Conservation (phyloP, 2,888 invertebrate genomes). For the Drosophila engyochracea region DNA sequence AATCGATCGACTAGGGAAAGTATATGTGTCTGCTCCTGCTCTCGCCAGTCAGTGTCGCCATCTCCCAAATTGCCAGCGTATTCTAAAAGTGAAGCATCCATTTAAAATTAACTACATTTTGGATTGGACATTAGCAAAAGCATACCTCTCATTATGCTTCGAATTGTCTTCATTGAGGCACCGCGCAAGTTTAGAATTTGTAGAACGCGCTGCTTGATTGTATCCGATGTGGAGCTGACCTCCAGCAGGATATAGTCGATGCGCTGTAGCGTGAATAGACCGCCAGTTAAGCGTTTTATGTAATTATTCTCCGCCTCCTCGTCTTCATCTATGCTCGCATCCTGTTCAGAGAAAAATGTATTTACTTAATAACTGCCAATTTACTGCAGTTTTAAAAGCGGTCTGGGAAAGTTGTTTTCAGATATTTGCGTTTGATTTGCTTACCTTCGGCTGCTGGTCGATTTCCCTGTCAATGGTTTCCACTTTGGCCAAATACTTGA, state of each 20-base stretch:
- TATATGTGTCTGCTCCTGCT: constrained; percentile 96
- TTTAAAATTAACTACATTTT: background rate
- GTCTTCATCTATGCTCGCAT: constrained; percentile 87
- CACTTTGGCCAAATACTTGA: constrained; percentile 98
- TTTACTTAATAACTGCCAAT: background rate
- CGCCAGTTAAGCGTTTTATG: constrained; percentile 94
- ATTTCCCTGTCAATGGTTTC: constrained; percentile 92
- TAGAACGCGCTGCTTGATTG: constrained; percentile 93
- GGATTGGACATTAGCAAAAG: background rate
- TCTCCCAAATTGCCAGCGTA: constrained; percentile 98
- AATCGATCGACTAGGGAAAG: constrained; percentile 97
- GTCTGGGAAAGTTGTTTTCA: background rate
- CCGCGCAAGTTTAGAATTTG: constrained; percentile 95
- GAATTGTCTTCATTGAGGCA: constrained; percentile 96
- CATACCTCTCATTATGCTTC: constrained; percentile 96
- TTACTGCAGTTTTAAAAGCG: background rate
- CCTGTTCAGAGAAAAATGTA: constrained; percentile 50
- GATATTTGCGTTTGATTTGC: background rate
- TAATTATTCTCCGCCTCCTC: constrained; percentile 95
- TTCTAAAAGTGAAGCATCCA: constrained; percentile 87
- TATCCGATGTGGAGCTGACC: constrained; percentile 89
- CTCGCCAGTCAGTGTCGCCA: constrained; percentile 91
- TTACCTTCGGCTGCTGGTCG: constrained; percentile 86
- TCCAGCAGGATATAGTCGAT: constrained; percentile 96
- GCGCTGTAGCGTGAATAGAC: constrained; percentile 97